Percentiles rank a stretch among this genome's conserved stretches.
Conservation (phyloP, 2,888 invertebrate species). For the Neoaliturus tenellus region DNA sequence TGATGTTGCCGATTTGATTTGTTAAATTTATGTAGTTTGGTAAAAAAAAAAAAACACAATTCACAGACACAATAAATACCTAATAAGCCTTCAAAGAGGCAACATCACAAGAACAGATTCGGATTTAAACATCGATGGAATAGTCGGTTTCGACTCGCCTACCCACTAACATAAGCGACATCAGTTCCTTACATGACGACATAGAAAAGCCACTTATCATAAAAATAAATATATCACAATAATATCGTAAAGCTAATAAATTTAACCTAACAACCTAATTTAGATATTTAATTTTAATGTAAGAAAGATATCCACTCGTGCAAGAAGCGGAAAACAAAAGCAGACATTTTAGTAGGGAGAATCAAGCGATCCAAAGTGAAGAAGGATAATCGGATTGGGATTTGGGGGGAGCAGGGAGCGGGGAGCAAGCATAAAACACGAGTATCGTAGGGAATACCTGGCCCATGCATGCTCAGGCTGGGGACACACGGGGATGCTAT, state of each 20-base stretch:
- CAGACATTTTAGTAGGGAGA: neutral
- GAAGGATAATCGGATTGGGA: neutral
- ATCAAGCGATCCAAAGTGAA: neutral
- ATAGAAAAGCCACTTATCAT: conserved; percentile 50
- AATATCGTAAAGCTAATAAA: conserved; percentile 50
- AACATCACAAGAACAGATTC: conserved; percentile 33
- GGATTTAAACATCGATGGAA: conserved; percentile 31
- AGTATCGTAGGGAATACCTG: conserved; percentile 54
- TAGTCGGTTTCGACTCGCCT: conserved; percentile 41
- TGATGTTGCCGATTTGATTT: conserved; percentile 25
- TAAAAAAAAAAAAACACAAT: conserved; percentile 6
- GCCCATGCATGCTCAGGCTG: conserved; percentile 45
- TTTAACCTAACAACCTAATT: conserved; percentile 34
- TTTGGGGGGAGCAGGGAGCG: neutral
- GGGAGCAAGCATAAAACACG: conserved; percentile 35
- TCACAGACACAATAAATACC: neutral
- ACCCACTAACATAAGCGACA: conserved; percentile 29
- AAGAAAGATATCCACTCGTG: neutral
- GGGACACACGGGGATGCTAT: conserved; percentile 14
- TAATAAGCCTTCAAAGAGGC: conserved; percentile 16
- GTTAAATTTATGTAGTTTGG: neutral
- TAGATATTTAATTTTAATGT: neutral
- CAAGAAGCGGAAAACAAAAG: neutral
- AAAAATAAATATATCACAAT: conserved; percentile 59
- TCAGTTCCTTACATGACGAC: conserved; percentile 1